These are phyloP conservation scores for Sebastes minor DNA, from an alignment of 2,797 vertebrate species.

Conservation along the genomic window DNA sequence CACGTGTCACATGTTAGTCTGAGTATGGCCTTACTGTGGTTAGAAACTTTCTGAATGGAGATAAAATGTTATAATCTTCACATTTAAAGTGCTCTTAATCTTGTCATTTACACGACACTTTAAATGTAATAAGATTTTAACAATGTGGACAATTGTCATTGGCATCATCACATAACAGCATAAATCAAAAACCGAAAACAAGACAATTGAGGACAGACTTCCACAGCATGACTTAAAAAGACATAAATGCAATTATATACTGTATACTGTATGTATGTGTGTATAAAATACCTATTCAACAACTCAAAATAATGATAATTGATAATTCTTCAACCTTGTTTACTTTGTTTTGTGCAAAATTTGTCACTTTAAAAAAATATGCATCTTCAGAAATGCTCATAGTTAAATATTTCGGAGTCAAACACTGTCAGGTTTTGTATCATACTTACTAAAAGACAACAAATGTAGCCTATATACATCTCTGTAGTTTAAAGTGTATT, in stretches of 20 bases:
- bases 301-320: too few relatives aligned
- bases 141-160: background rate
- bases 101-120: background rate
- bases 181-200: background rate
- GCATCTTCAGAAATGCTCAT: background rate
- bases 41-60: background rate
- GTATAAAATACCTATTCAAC: too few relatives aligned
- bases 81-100: background rate
- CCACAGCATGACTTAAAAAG: background rate
- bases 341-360: background rate
- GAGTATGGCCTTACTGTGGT: background rate
- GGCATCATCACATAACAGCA: background rate
- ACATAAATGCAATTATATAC: background rate
- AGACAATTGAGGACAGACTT: background rate
- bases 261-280: too few relatives aligned
- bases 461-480: background rate
- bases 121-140: background rate
- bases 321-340: background rate
- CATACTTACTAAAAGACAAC: background rate
- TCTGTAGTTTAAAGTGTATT: background rate
- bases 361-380: background rate
- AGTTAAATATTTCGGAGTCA: too few relatives aligned
- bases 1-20: constrained; percentile 10
- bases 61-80: background rate
- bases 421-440: too few relatives aligned